These are phyloP conservation scores for Drosophila differens DNA, from an alignment of 2,888 invertebrate species.

Conservation along the genomic window DNA sequence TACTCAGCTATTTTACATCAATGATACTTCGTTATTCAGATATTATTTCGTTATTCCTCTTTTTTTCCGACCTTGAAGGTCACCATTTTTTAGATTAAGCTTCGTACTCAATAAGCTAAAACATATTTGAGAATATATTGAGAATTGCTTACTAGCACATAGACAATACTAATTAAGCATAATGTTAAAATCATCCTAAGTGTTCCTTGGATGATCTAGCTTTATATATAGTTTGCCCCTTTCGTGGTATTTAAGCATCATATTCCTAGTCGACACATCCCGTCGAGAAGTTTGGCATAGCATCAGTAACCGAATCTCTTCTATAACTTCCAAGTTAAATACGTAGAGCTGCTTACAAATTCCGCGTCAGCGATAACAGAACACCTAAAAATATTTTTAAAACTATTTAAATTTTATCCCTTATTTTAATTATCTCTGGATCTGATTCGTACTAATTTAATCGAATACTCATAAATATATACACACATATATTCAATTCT, in stretches of 20 bases:
- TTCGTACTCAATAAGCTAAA: not conserved
- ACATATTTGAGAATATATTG: too few relatives aligned
- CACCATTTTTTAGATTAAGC: not conserved
- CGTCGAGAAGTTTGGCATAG: conserved; percentile 63
- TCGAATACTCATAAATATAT: not conserved
- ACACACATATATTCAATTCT: not conserved
- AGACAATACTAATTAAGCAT: not conserved
- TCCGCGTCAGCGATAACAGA: not conserved
- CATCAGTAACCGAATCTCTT: not conserved
- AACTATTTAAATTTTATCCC: not conserved
- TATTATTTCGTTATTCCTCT: too few relatives aligned
- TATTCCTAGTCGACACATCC: conserved; percentile 79
- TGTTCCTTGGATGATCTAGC: not conserved
- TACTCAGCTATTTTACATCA: not conserved
- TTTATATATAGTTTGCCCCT: conserved; percentile 42
- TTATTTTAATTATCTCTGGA: not conserved
- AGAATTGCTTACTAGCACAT: not conserved
- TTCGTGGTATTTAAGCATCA: conserved; percentile 72
- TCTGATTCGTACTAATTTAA: not conserved
- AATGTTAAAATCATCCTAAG: not conserved
- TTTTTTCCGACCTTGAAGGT: not conserved
- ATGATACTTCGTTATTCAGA: not conserved
- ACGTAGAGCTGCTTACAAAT: not conserved
- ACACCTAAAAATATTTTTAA: not conserved
- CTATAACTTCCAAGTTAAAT: not conserved